Conservation (phyloP, 1,140 invertebrate genomes). For the Ips nitidus region DNA sequence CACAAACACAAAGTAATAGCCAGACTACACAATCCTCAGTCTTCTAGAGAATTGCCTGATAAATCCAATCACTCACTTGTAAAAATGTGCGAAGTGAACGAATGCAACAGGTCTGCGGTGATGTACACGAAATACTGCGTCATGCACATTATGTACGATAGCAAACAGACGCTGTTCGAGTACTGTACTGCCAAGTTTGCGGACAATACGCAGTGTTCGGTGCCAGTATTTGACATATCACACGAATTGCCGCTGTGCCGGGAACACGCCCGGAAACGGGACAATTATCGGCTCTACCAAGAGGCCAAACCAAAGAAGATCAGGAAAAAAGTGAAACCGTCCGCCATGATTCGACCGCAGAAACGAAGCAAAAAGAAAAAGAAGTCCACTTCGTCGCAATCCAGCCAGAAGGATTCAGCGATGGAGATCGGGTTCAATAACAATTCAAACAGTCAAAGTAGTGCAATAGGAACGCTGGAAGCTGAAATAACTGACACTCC, state of each 20-base stretch:
- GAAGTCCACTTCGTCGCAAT: conserved; percentile 35
- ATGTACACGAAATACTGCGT: conserved; percentile 82
- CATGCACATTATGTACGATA: conserved; percentile 83
- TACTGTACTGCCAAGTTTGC: conserved; percentile 87
- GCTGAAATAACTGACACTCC: not conserved
- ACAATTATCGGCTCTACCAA: conserved; percentile 73
- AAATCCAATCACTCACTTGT: not conserved
- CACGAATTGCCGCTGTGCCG: conserved; percentile 82
- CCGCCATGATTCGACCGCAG: conserved; percentile 72
- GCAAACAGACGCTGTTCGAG: conserved; percentile 84
- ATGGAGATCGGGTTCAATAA: conserved; percentile 1
- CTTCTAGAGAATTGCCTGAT: not conserved
- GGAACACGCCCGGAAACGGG: conserved; percentile 76
- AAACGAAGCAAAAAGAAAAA: conserved; percentile 62
- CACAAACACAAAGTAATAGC: conserved; percentile 14
- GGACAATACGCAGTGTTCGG: conserved; percentile 84
- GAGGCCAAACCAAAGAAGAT: conserved; percentile 77
- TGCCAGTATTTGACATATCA: conserved; percentile 82
- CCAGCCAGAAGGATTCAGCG: conserved; percentile 36
- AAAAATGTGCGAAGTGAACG: conserved; percentile 29
- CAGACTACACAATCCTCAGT: conserved; percentile 4
- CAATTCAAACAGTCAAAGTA: conserved; percentile 9
- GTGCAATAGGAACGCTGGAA: conserved; percentile 39
- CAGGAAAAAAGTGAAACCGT: conserved; percentile 74
- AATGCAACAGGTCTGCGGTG: conserved; percentile 67